Percentiles rank a stretch among this genome's conserved stretches.
Evolutionary conservation across 2,888 invertebrate genomes (phyloP).

Genomic region (Apeira syringaria): DNA sequence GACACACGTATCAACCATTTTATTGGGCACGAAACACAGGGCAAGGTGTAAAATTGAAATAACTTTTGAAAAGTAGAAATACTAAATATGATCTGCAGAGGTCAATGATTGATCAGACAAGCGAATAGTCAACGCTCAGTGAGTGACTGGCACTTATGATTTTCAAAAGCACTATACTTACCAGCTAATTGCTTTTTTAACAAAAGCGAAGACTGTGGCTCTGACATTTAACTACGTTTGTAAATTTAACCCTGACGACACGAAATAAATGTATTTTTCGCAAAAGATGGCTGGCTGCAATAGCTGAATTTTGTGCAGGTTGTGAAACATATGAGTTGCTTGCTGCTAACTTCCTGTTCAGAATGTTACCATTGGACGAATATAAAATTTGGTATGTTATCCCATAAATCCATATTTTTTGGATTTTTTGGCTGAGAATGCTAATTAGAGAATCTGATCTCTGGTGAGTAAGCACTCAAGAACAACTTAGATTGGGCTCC

Average conservation of each 20-base stretch:
- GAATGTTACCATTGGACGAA: constrained; percentile 49
- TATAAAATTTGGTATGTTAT: too few species aligned
- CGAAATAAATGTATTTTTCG: constrained; percentile 88
- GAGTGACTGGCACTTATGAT: constrained; percentile 50
- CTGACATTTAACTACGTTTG: constrained; percentile 95
- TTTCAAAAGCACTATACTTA: constrained; percentile 73
- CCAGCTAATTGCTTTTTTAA: constrained; percentile 98
- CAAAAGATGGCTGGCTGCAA: constrained; percentile 90
- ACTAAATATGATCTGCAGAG: constrained; percentile 75
- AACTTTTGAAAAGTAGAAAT: constrained; percentile 46
- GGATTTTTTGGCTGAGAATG: too few species aligned
- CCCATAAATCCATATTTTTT: too few species aligned
- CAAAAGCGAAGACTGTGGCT: constrained; percentile 97
- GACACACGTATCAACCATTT: constrained; percentile 18
- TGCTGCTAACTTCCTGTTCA: constrained; percentile 72
- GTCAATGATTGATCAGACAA: constrained; percentile 77
- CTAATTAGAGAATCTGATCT: too few species aligned
- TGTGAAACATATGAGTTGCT: constrained; percentile 81
- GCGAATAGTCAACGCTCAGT: constrained; percentile 57
- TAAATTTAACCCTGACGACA: constrained; percentile 89
- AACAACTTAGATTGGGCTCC: too few species aligned
- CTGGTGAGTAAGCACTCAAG: too few species aligned
- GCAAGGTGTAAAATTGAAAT: constrained; percentile 10
- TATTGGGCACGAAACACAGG: constrained; percentile 9
- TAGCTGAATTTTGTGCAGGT: constrained; percentile 83